phyloP scores from a whole-genome alignment of 2,888 invertebrate species.

The Adela reaumurella region DNA sequence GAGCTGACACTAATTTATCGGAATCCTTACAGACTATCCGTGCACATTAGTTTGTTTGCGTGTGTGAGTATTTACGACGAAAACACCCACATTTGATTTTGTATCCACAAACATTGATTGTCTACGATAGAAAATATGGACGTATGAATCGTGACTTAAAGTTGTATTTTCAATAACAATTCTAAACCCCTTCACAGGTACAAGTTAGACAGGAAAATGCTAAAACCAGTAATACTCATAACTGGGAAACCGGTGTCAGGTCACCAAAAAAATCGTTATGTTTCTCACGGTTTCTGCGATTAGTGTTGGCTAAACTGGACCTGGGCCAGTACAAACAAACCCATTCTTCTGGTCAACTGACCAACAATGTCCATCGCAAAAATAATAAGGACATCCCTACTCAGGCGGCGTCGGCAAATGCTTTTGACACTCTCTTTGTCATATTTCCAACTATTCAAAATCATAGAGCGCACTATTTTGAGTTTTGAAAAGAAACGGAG shows the following conservation, averaged over 20 bases:
- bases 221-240: too few species aligned
- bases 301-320: slow-evolving; percentile 30
- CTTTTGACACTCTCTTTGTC: slow-evolving; percentile 30
- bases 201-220: too few species aligned
- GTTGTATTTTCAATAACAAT: too few species aligned
- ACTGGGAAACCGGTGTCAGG: not conserved
- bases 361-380: slow-evolving; percentile 37
- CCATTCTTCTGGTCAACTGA: slow-evolving; percentile 44
- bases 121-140: too few species aligned
- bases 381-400: slow-evolving; percentile 38
- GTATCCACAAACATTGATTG: too few species aligned
- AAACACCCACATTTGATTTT: too few species aligned
- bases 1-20: too few species aligned
- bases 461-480: not conserved
- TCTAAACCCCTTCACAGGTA: too few species aligned
- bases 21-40: too few species aligned
- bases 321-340: slow-evolving; percentile 38
- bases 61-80: too few species aligned
- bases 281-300: slow-evolving; percentile 12
- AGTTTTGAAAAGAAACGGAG: not conserved
- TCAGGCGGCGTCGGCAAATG: slow-evolving; percentile 27
- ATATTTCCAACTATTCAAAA: not conserved
- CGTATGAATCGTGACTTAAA: too few species aligned
- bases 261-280: slow-evolving; percentile 21
- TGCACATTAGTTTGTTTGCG: too few species aligned